Percentiles rank a stretch among this genome's conserved stretches.
phyloP scores from a whole-genome alignment of 2,797 vertebrate genomes.

The Spinibarbus caldwelli region DNA sequence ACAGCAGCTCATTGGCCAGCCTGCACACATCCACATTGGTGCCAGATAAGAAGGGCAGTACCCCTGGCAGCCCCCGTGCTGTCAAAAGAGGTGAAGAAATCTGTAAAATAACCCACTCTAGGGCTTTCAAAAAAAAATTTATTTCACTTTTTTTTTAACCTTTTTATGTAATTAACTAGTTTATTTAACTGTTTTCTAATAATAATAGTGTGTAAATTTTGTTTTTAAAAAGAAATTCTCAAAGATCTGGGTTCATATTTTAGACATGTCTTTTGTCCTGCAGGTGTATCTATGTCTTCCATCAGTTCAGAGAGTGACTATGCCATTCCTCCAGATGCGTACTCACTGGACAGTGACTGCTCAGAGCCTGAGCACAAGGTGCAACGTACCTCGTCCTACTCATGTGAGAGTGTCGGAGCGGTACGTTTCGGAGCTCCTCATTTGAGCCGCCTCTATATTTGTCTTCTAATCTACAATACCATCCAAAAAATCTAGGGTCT shows the following conservation, averaged over 20 bases:
- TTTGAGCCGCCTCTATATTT: not conserved
- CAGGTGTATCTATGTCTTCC: slow-evolving; percentile 95
- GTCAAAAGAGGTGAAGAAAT: slow-evolving; percentile 87
- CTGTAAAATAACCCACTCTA: not conserved
- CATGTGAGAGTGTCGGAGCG: slow-evolving; percentile 80
- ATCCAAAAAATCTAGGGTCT: not conserved
- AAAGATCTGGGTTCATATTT: not conserved
- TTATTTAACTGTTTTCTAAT: not conserved
- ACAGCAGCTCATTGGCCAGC: slow-evolving; percentile 91
- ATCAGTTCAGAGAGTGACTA: slow-evolving; percentile 96
- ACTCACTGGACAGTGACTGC: slow-evolving; percentile 91
- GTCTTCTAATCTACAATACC: not conserved
- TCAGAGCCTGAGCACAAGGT: slow-evolving; percentile 96
- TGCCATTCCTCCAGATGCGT: slow-evolving; percentile 94
- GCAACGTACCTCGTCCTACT: slow-evolving; percentile 91
- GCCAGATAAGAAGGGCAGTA: slow-evolving; percentile 84
- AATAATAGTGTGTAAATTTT: not conserved
- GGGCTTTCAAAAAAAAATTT: no score
- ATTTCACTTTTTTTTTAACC: no score
- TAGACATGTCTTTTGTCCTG: not conserved
- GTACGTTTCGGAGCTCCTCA: slow-evolving; percentile 71
- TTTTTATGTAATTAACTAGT: no score
- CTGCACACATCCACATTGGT: slow-evolving; percentile 83
- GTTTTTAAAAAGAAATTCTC: no score
- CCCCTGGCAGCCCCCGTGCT: slow-evolving; percentile 90